These are phyloP conservation scores for Oryzias celebensis DNA, from an alignment of 2,113 vertebrate species.

Conservation along the genomic window DNA sequence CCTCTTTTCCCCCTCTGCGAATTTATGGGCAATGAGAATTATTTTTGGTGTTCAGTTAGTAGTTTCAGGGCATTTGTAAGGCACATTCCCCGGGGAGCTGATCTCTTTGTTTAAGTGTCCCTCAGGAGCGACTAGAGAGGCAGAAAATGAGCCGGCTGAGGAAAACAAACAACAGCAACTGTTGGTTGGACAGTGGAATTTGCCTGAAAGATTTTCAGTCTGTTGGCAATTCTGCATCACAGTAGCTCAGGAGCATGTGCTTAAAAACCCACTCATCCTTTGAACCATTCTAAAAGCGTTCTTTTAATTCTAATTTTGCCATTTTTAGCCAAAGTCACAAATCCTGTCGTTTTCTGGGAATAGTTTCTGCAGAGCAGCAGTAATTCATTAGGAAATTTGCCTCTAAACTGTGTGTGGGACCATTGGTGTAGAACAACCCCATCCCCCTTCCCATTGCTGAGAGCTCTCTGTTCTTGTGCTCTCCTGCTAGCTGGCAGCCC, in stretches of 20 bases:
- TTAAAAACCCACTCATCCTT: too few species aligned
- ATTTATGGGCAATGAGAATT: slow-evolving; percentile 54
- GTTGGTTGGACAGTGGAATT: slow-evolving; percentile 53
- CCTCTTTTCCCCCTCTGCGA: slow-evolving; percentile 31
- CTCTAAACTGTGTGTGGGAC: too few species aligned
- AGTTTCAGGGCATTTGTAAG: slow-evolving; percentile 53
- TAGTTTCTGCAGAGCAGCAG: too few species aligned
- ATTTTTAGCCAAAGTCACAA: too few species aligned
- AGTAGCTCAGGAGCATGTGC: background rate
- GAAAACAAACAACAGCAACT: slow-evolving; percentile 48
- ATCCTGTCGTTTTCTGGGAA: too few species aligned
- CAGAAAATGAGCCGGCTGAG: slow-evolving; percentile 33
- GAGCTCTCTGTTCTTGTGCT: too few species aligned
- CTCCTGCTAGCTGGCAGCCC: too few species aligned
- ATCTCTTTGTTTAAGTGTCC: slow-evolving; percentile 61
- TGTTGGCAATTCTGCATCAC: background rate
- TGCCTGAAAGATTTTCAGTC: slow-evolving; percentile 6
- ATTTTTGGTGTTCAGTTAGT: slow-evolving; percentile 37
- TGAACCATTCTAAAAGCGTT: too few species aligned
- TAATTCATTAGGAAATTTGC: too few species aligned
- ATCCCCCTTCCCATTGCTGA: too few species aligned
- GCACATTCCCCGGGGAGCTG: slow-evolving; percentile 40
- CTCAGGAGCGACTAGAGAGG: slow-evolving; percentile 38
- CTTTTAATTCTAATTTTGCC: too few species aligned
- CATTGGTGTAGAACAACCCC: background rate